Base-by-base conservation (phyloP, 2,797 vertebrate species). In the Bradypus variegatus region DNA sequence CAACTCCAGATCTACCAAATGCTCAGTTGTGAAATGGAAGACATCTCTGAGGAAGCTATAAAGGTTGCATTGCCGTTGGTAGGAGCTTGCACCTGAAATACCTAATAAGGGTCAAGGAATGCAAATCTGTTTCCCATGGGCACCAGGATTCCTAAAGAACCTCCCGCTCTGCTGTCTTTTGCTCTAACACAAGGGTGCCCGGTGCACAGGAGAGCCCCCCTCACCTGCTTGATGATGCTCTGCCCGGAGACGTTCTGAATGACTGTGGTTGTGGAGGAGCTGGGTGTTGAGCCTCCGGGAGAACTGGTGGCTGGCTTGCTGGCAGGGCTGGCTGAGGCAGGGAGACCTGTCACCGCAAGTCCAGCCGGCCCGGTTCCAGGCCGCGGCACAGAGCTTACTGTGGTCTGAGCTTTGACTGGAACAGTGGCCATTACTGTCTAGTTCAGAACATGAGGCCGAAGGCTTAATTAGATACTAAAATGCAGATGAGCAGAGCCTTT, bases 151-250 rank as follows among this genome's bases (percentile, higher is more conserved):
- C 23, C 31, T 48, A 8, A n/a, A n/a, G 25, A 79, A 60, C n/a
- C 64, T 29, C 16, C 36, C 10, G 33, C 4, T 36, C 31, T 3
- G 13, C 14, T 3, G 64, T 36, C 62, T 79, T 75, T 5, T 60
- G 76, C 81, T 88, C 78, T 13, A 23, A 9, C 36, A 86, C 33
- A 31, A 60, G 36, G 55, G 18, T n/a, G 0, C 48, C 11, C 18
- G 55, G 69, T 16, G 45, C n/a, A 64, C 50, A 75, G 48, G 2
- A 76, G 69, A 18, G 8, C 14, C 75, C 65, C 58, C 65, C 88
- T 27, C 83, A 99, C 99, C 98, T 99, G 99, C 97, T 99, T 99
- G 96, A 99, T 98, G 86, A 98, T 99, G 96, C 97, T 99, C n/a
- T 98, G 98, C 91, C 98, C 98, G 77, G 97, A 94, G 36, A 99